Conservation (phyloP, 2,113 vertebrate species). For the Plecotus auritus region DNA sequence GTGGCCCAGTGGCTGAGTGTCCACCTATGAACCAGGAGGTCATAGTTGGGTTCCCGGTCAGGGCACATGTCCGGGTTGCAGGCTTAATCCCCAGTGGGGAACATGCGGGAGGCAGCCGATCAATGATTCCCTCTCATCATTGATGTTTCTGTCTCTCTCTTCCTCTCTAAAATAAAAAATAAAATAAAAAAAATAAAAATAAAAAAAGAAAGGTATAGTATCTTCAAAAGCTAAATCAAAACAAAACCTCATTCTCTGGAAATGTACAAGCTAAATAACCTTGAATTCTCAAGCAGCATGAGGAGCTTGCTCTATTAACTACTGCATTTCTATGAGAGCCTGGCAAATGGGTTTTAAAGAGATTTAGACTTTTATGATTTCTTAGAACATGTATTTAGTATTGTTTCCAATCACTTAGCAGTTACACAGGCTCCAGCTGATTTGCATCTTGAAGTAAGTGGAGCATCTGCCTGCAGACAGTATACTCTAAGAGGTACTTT, state of each 20-base stretch:
- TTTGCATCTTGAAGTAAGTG: neutral
- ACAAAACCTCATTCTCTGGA: neutral
- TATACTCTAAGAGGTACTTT: neutral
- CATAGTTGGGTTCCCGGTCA: too few relatives aligned
- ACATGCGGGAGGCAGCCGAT: too few relatives aligned
- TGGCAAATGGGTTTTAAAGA: neutral
- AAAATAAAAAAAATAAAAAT: too few relatives aligned
- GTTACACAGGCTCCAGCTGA: neutral
- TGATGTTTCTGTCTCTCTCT: too few relatives aligned
- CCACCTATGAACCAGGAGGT: too few relatives aligned
- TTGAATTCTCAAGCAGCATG: conserved; percentile 17
- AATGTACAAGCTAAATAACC: neutral
- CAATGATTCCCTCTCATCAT: too few relatives aligned
- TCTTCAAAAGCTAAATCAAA: neutral
- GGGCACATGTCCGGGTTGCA: too few relatives aligned
- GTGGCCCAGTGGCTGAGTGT: too few relatives aligned
- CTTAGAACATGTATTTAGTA: neutral
- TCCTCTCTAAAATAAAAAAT: too few relatives aligned
- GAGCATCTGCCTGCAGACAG: neutral
- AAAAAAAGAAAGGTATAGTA: neutral
- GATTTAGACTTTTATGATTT: neutral
- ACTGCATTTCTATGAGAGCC: neutral
- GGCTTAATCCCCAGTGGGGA: too few relatives aligned
- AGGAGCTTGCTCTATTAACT: neutral
- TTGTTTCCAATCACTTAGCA: neutral